phyloP scores from a whole-genome alignment of 2,113 vertebrate species.

The Chaenocephalus aceratus region DNA sequence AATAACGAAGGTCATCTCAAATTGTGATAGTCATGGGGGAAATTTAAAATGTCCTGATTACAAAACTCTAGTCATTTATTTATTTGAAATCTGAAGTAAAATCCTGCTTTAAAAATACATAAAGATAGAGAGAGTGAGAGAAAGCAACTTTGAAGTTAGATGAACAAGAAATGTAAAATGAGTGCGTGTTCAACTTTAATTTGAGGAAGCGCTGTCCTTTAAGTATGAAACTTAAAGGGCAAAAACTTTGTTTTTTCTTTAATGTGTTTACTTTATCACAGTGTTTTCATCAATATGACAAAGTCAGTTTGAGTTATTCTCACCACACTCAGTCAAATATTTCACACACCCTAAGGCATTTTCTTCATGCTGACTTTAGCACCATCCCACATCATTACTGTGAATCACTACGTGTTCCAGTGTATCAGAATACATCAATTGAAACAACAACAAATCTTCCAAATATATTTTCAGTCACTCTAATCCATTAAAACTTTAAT shows the following conservation, averaged over 20 bases:
- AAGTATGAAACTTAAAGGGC: not conserved
- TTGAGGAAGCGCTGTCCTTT: constrained; percentile 7
- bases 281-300: constrained; percentile 40
- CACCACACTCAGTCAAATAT: constrained; percentile 48
- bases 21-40: constrained; percentile 22
- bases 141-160: not conserved
- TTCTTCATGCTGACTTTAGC: constrained; percentile 65
- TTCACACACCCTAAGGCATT: constrained; percentile 54
- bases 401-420: constrained; percentile 52
- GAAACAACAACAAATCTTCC: constrained; percentile 36
- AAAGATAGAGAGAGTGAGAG: not conserved
- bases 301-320: constrained; percentile 57
- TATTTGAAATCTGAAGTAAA: constrained; percentile 2
- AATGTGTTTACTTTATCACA: constrained; percentile 37
- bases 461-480: constrained; percentile 55
- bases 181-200: not conserved
- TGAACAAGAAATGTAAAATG: not conserved
- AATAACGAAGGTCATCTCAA: constrained; percentile 13
- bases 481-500: constrained; percentile 54
- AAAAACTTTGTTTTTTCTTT: not conserved
- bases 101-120: not conserved
- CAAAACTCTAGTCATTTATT: not conserved
- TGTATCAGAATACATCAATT: constrained; percentile 55
- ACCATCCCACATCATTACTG: constrained; percentile 40
- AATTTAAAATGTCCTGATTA: constrained; percentile 16